phyloP scores from a whole-genome alignment of 2,888 invertebrate genomes.

The Oligia strigilis region DNA sequence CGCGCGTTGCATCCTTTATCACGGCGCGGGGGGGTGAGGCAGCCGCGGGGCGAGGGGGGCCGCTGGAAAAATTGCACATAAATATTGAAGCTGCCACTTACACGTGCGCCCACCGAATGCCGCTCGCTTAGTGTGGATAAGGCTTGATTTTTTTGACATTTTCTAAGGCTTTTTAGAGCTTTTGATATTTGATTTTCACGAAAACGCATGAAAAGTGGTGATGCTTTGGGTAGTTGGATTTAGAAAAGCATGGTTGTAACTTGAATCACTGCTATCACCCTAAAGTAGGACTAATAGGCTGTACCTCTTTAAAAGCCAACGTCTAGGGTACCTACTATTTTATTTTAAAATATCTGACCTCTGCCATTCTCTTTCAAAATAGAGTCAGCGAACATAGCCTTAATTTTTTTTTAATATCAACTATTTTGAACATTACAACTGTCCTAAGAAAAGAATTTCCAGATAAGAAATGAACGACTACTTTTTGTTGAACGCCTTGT shows the following conservation, averaged over 20 bases:
- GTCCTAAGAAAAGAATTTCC: neutral
- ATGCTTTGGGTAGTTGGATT: neutral
- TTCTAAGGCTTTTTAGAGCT: neutral
- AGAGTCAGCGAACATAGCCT: neutral
- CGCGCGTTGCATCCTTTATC: slow-evolving; percentile 88
- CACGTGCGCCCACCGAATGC: slow-evolving; percentile 87
- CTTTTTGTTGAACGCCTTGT: too few relatives aligned
- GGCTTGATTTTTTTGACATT: slow-evolving; percentile 27
- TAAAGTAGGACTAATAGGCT: neutral
- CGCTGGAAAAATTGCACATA: slow-evolving; percentile 90
- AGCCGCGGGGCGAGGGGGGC: slow-evolving; percentile 71
- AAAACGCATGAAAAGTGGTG: neutral
- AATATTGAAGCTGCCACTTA: slow-evolving; percentile 91
- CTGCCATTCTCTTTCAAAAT: neutral
- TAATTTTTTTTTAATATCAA: too few relatives aligned
- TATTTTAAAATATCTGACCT: neutral
- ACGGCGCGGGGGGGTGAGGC: slow-evolving; percentile 68
- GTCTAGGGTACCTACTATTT: neutral
- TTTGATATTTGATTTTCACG: neutral
- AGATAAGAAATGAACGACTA: neutral
- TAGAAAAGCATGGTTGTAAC: neutral
- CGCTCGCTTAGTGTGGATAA: slow-evolving; percentile 75
- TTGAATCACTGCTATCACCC: neutral
- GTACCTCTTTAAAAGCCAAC: neutral
- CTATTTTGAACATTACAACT: too few relatives aligned